Evolutionary conservation across 1,140 invertebrate species (phyloP).

Genomic region (Drosophila bocqueti): DNA sequence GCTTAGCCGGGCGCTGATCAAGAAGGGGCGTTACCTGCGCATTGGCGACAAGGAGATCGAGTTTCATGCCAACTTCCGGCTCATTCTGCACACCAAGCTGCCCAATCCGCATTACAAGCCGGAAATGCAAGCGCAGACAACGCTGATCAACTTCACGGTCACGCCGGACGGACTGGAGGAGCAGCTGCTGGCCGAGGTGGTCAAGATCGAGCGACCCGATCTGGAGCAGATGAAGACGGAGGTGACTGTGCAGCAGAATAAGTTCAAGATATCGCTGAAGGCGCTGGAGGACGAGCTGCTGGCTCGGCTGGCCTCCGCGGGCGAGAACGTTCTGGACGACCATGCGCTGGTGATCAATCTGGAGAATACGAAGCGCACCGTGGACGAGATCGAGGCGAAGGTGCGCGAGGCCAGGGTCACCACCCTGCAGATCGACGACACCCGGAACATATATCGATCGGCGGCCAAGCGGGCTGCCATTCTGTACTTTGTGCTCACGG

Average conservation of each 20-base stretch:
- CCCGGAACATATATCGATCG: conserved; percentile 94
- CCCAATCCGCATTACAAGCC: conserved; percentile 98
- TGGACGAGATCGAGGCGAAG: conserved; percentile 96
- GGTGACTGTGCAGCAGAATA: conserved; percentile 96
- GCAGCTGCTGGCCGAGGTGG: conserved; percentile 96
- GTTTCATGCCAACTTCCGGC: conserved; percentile 92
- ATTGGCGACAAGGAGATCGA: conserved; percentile 97
- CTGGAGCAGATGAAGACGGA: conserved; percentile 91
- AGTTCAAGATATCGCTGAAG: conserved; percentile 97
- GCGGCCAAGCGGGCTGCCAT: conserved; percentile 95
- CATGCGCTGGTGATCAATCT: conserved; percentile 95
- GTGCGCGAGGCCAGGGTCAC: conserved; percentile 93
- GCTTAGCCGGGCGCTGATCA: conserved; percentile 94
- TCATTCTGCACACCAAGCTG: conserved; percentile 97
- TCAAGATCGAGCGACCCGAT: conserved; percentile 97
- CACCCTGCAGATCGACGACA: conserved; percentile 94
- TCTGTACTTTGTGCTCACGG: conserved; percentile 97
- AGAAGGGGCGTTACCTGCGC: conserved; percentile 90
- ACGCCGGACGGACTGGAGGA: conserved; percentile 97
- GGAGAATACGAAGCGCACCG: conserved; percentile 97
- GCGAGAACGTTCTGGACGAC: conserved; percentile 96
- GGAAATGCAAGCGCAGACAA: conserved; percentile 98
- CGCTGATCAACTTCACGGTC: conserved; percentile 98
- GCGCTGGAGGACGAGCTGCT: conserved; percentile 95
- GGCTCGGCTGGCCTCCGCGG: conserved; percentile 93